These are phyloP conservation scores for Eurystomus gularis DNA, from an alignment of 2,113 vertebrate species.

Conservation along the genomic window DNA sequence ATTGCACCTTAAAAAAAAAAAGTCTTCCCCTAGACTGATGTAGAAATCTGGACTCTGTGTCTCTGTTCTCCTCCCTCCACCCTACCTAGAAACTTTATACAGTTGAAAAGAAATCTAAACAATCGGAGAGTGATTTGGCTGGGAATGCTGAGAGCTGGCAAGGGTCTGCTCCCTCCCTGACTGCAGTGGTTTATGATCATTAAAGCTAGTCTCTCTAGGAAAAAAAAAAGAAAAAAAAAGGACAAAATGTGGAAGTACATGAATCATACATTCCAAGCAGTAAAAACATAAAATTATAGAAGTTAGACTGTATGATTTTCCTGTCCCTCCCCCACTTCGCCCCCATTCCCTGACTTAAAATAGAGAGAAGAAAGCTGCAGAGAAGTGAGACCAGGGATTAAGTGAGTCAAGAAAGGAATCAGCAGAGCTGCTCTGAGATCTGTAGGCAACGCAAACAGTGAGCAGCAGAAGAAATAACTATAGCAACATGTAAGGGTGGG, in stretches of 20 bases:
- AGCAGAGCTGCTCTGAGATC: background rate
- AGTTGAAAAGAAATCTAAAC: slow-evolving; percentile 25
- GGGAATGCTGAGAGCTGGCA: background rate
- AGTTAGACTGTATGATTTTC: slow-evolving; percentile 28
- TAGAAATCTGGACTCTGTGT: background rate
- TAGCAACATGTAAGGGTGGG: background rate
- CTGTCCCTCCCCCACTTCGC: background rate
- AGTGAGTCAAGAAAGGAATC: background rate
- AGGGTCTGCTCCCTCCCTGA: background rate
- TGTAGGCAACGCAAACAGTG: background rate
- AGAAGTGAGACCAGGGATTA: slow-evolving; percentile 16
- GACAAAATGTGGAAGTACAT: slow-evolving; percentile 41
- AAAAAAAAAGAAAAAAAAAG: background rate
- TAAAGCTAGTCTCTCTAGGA: slow-evolving; percentile 16
- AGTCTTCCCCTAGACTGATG: rapidly evolving
- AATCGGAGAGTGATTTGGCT: background rate
- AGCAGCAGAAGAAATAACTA: background rate
- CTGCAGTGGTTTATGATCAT: background rate
- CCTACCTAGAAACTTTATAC: background rate
- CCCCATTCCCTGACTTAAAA: slow-evolving; percentile 16
- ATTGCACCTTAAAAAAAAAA: background rate
- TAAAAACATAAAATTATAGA: slow-evolving; percentile 44
- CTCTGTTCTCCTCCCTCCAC: background rate
- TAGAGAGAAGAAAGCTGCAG: slow-evolving; percentile 5
- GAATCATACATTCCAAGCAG: slow-evolving; percentile 54